Evolutionary conservation across 1,140 invertebrate genomes (phyloP), one percentile per base, ranked within the genome.

Genomic region (Drosophila saltans): DNA sequence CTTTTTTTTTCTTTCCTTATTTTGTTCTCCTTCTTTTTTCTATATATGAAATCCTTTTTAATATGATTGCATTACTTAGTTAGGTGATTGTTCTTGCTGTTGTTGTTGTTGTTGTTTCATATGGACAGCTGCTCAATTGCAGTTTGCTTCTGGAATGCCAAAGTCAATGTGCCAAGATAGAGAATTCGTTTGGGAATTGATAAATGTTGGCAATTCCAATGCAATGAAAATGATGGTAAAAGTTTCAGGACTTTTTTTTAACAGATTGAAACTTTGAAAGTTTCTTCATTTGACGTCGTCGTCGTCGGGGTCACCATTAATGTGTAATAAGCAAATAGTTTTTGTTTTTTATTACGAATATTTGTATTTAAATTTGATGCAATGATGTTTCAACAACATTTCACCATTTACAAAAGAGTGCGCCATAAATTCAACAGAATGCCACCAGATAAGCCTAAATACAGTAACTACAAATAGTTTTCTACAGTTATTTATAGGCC

Each of bases 21-120:
- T 9, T 40, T 5, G 7, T 66, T 30, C 8, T 26, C 55, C 57
- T 36, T 21, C 40, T 33, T 26, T 45, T 41, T 16, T 40, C 45
- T 66, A 56, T 71, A 66, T 67, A 75, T 58, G 57, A 55, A 65
- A 70, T 69, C 60, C 62, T 66, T 69, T 69, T 71, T 71, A 78
- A 71, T 76, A 60, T 83, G 78, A 75, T 81, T 88, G 80, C 80
- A 89, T 83, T 89, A 86, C 79, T 70, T 76, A 71, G 75, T 62
- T 70, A 57, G 60, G 59, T 41, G 26, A 45, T 55, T 65, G 40
- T 57, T 72, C 9, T 40, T 55, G 28, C 28, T 30, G 28, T 30
- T 30, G 33, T 36, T 36, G 33, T 36, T 36, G 33, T 36, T 36
- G 33, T 7, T 36, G 33, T 48, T 24, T 59, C 16, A 8, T 10